Base-by-base conservation (phyloP, 2,113 vertebrate species). In the Telmatochromis sp. region DNA sequence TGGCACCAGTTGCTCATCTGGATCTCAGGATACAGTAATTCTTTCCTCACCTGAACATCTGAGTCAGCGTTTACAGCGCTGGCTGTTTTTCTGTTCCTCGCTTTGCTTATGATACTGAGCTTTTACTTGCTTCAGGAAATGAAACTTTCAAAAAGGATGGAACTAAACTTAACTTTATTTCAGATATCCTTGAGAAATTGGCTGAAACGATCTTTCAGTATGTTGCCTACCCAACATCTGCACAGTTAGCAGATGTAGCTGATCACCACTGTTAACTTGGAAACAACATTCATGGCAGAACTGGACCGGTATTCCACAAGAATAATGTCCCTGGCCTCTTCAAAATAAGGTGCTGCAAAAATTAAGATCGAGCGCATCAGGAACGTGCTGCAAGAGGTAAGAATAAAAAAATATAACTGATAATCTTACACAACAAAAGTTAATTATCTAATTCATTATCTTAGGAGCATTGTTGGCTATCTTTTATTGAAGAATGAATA, bases 261-360 rank as follows among this genome's bases (percentile, higher is more conserved):
- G 53, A 45, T 45, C 42, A 45, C 2, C 42, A 45, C 42, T 45
- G 42, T 45, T 45, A 14, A 45, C 13, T 45, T 45, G 42, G 42
- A 45, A 45, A 28, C 26, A 28, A 2, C 26, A 28, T 28, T 4
- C 26, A 28, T 28, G 26, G 26, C 26, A 28, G 6, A 45, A 45
- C 42, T 45, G 42, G 42, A 45, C 42, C 42, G 0, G 42, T 45
- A 15, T 45, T 15, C 6, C 42, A 1, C 42, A 45, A 45, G 6
- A 1, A 45, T 7, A 45, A 45, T 45, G 13, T 45, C 13, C 0
- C 42, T 45, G 42, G 42, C 2, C 13, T 45, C 42, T 45, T 45
- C 42, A 45, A 45, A 45, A 45, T 0, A 0, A 2, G 42, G 2
- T 45, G 42, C 42, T 45, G 42, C 42, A 45, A 45, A 45, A 45